Conservation (phyloP, 2,113 vertebrate genomes). For the Sebastes fasciatus region DNA sequence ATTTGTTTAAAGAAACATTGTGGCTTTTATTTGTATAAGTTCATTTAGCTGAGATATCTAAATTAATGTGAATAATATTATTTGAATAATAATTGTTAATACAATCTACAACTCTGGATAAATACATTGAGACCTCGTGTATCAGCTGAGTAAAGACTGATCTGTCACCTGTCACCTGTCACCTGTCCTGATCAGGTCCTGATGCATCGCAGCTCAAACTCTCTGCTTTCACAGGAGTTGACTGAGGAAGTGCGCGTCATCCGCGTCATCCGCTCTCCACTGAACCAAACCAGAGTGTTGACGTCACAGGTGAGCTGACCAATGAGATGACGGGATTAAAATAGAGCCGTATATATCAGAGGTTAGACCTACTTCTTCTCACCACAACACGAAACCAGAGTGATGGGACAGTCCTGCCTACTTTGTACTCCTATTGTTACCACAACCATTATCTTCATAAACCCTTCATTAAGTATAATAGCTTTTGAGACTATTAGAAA, state of each 20-base stretch:
- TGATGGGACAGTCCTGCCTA: background rate
- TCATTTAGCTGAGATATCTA: background rate
- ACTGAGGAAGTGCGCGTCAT: constrained; percentile 18
- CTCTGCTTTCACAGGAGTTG: constrained; percentile 1
- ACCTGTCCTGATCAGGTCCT: background rate
- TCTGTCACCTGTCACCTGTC: constrained; percentile 28
- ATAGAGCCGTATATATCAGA: constrained; percentile 83
- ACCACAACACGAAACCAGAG: constrained; percentile 26
- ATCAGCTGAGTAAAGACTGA: background rate
- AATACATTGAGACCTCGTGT: background rate
- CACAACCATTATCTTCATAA: background rate
- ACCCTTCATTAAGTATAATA: background rate
- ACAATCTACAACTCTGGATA: background rate
- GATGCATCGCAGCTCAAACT: constrained; percentile 27
- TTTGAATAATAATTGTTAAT: background rate
- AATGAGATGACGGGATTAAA: constrained; percentile 80
- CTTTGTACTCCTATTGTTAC: background rate
- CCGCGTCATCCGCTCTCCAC: constrained; percentile 33
- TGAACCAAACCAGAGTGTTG: constrained; percentile 42
- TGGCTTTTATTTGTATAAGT: background rate
- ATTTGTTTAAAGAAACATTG: background rate
- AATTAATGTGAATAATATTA: background rate
- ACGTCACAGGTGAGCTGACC: constrained; percentile 63
- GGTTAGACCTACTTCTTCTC: constrained; percentile 45
- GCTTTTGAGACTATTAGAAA: background rate